Base-by-base conservation (phyloP, 2,113 vertebrate species). In the Phyllopteryx taeniolatus region DNA sequence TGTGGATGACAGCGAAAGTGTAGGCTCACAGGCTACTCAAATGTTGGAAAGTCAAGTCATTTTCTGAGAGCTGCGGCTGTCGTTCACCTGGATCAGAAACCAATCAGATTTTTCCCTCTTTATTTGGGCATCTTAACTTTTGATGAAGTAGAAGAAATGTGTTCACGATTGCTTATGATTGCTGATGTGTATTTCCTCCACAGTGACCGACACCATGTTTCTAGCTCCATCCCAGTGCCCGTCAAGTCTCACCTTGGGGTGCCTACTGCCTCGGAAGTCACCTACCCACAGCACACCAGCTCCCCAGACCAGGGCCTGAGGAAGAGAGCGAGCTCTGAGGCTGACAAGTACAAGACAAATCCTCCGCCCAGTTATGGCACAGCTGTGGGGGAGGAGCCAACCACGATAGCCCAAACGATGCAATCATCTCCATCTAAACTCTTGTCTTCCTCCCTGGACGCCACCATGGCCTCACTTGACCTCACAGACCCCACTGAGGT, bases 161-260 rank as follows among this genome's bases (percentile, higher is more conserved):
- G 2, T 17, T 33, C 39, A 49, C 57, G 5, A 13, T 65, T 54
- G 3, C 19, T 61, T 54, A 22, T 35, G 31, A 19, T n/a, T 56
- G 35, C 35, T 15, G 2, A 31, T 22, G 35, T 54, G 3, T 68
- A 56, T 42, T 31, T 69, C 76, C 59, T 79, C 74, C 75, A 22
- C 74, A 99, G 98, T 0, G 97, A 98, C 82, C 92, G 93, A 53
- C 94, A 96, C 13, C 70, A 90, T 0, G 92, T 93, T 65, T 98
- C 98, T 66, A 96, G 91, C 64, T 94, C 96, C 42, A 96, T 98
- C 86, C 95, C 95, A 0, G 96, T 97, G 77, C 95, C 98, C 59
- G 85, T 92, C 87, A 96, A 95, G 89, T 87, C 91, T 49, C 94
- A 95, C 76, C 92, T 93, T 69, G 89, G 92, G 0, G 82, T 92